Evolutionary conservation across 2,888 invertebrate genomes (phyloP).

Genomic region (Clunio marinus): DNA sequence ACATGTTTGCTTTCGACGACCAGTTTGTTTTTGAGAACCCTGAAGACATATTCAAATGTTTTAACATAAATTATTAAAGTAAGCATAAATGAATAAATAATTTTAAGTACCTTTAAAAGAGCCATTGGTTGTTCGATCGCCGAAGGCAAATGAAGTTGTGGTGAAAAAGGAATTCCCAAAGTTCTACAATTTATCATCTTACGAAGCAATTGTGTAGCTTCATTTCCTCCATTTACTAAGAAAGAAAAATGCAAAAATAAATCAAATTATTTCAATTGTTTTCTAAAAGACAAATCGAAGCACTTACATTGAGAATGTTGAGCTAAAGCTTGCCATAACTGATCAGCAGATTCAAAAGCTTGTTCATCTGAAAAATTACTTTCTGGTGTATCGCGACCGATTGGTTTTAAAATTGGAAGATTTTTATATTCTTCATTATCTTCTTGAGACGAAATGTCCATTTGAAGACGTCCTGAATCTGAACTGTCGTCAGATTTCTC

Average conservation of each 20-base stretch:
- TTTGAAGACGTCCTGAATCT: conserved; percentile 69
- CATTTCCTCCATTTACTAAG: conserved; percentile 58
- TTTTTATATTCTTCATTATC: conserved; percentile 42
- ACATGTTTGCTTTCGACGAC: conserved; percentile 76
- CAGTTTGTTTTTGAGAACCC: conserved; percentile 32
- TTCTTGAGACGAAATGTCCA: conserved; percentile 58
- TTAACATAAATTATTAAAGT: too few species aligned
- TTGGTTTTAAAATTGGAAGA: conserved; percentile 29
- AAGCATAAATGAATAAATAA: conserved; percentile 39
- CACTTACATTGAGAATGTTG: conserved; percentile 48
- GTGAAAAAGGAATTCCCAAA: conserved; percentile 65
- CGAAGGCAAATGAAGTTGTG: conserved; percentile 48
- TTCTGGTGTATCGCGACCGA: conserved; percentile 45
- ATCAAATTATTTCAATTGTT: neutral
- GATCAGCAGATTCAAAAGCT: conserved; percentile 45
- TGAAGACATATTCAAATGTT: neutral
- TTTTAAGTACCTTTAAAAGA: conserved; percentile 50
- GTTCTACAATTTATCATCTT: conserved; percentile 73
- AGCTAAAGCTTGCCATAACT: conserved; percentile 52
- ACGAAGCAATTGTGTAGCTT: conserved; percentile 70
- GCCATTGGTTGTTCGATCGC: conserved; percentile 49
- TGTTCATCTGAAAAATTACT: conserved; percentile 50
- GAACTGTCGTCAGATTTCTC: conserved; percentile 56
- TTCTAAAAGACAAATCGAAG: neutral
- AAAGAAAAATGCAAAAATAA: conserved; percentile 40